Percentiles rank a stretch among this genome's conserved stretches.
Evolutionary conservation across 2,113 vertebrate species (phyloP).

Genomic region (Cettia cetti): DNA sequence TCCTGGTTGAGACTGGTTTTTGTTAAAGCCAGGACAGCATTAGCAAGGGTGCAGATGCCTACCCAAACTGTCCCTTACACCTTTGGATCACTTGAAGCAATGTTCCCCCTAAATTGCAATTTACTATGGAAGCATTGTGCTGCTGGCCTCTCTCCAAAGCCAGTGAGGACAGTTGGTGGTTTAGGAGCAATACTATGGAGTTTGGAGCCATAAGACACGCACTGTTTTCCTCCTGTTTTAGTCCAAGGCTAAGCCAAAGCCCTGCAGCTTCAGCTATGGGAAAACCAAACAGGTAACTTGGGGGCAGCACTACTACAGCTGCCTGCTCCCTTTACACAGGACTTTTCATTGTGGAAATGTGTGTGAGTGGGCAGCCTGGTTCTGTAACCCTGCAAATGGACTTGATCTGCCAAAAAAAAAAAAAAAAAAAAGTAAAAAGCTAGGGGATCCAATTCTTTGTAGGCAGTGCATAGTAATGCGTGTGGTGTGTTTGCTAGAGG

Average conservation of each 20-base stretch:
- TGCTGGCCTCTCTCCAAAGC: background rate
- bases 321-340: background rate
- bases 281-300: background rate
- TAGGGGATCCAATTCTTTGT: background rate
- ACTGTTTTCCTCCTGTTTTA: background rate
- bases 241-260: conserved; percentile 2
- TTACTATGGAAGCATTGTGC: background rate
- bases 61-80: background rate
- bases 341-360: background rate
- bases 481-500: background rate
- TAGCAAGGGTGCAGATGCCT: background rate
- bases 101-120: background rate
- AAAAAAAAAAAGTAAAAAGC: background rate
- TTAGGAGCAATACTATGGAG: background rate
- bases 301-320: background rate
- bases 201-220: conserved; percentile 1
- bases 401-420: background rate
- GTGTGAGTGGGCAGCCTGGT: background rate
- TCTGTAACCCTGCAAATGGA: conserved; percentile 3
- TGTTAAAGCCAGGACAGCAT: background rate
- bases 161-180: background rate
- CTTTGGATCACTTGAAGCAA: background rate
- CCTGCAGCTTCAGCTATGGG: conserved; percentile 22
- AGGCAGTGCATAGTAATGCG: background rate
- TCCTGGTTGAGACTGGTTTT: background rate